These are phyloP conservation scores for Horisme vitalbata DNA, from an alignment of 2,888 invertebrate genomes.

Conservation along the genomic window DNA sequence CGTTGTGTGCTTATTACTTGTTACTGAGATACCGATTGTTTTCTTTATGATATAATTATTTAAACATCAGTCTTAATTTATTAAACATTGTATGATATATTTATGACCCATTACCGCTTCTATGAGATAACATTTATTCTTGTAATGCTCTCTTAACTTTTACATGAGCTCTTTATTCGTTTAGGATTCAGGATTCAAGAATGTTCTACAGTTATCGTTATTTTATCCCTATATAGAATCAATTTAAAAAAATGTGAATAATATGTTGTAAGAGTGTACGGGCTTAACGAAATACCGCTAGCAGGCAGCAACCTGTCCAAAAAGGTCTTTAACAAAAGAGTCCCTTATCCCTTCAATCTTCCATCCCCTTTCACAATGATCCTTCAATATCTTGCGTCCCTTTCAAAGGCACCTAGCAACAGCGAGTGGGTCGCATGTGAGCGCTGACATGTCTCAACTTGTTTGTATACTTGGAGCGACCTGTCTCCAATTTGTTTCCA, in stretches of 20 bases:
- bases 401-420: conserved; percentile 37
- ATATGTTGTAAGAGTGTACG: conserved; percentile 24
- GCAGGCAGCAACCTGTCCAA: conserved; percentile 45
- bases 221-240: conserved; percentile 8
- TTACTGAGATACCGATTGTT: conserved; percentile 39
- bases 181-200: neutral
- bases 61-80: conserved; percentile 38
- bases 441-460: conserved; percentile 29
- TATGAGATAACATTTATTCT: conserved; percentile 21
- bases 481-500: conserved; percentile 34
- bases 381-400: conserved; percentile 40
- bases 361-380: conserved; percentile 36
- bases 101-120: conserved; percentile 29
- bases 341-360: conserved; percentile 37
- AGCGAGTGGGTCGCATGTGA: conserved; percentile 30
- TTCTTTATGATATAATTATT: conserved; percentile 46
- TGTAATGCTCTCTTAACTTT: conserved; percentile 1
- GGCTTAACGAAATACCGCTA: conserved; percentile 29
- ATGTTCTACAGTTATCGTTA: neutral
- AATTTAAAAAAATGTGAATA: conserved; percentile 28
- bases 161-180: conserved; percentile 2
- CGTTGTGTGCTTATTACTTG: conserved; percentile 12
- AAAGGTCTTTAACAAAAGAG: conserved; percentile 32
- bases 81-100: conserved; percentile 33
- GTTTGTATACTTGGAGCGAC: conserved; percentile 27